Conservation (phyloP, 2,888 invertebrate genomes). For the Leptothorax acervorum region DNA sequence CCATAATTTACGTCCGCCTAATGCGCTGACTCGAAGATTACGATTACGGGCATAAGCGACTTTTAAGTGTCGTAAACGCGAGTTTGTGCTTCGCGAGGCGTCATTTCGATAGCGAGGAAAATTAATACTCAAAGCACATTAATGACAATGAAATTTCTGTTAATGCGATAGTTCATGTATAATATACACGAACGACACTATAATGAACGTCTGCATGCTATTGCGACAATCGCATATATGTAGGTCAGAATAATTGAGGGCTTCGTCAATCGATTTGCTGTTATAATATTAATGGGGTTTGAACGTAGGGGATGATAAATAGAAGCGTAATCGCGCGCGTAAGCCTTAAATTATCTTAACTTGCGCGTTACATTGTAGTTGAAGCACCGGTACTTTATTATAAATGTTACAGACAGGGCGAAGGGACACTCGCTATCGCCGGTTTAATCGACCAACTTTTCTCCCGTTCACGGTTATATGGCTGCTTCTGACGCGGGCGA, state of each 20-base stretch:
- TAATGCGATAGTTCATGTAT: neutral
- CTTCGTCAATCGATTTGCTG: slow-evolving; percentile 14
- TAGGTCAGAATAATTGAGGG: slow-evolving; percentile 17
- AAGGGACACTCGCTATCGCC: slow-evolving; percentile 59
- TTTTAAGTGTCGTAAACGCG: slow-evolving; percentile 34
- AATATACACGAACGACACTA: neutral
- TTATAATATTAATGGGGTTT: slow-evolving; percentile 1
- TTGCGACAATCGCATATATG: neutral
- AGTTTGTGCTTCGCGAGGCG: neutral
- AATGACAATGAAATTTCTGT: slow-evolving; percentile 18
- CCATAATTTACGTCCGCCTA: slow-evolving; percentile 41
- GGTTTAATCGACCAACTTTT: slow-evolving; percentile 75
- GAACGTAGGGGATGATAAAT: neutral
- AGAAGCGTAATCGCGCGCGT: slow-evolving; percentile 10
- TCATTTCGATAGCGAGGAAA: slow-evolving; percentile 49
- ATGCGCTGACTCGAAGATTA: slow-evolving; percentile 53
- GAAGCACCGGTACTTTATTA: slow-evolving; percentile 38
- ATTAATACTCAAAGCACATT: slow-evolving; percentile 39
- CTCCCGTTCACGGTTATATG: slow-evolving; percentile 68
- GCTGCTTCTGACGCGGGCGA: slow-evolving; percentile 72
- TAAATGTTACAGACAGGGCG: slow-evolving; percentile 31
- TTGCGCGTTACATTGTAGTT: slow-evolving; percentile 14
- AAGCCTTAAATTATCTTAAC: slow-evolving; percentile 40
- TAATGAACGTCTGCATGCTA: neutral
- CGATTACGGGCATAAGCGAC: slow-evolving; percentile 61